Evolutionary conservation across 2,888 invertebrate species (phyloP).

Genomic region (Tiphia femorata): DNA sequence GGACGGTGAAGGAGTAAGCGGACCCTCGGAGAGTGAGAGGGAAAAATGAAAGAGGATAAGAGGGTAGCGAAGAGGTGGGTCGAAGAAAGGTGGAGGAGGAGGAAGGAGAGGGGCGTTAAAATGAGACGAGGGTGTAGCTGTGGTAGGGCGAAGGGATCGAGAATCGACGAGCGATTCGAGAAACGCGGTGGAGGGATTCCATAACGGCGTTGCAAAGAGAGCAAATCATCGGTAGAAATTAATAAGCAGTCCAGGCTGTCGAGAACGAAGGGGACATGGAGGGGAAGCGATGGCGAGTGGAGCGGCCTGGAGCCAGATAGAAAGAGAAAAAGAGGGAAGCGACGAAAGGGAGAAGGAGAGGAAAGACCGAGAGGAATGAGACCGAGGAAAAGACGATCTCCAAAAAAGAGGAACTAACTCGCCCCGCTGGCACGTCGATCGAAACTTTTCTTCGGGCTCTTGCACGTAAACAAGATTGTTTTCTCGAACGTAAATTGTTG

Average conservation of each 20-base stretch:
- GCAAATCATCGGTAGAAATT: conserved; percentile 44
- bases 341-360: conserved; percentile 3
- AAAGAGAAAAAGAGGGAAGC: conserved; percentile 12
- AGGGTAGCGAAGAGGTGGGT: neutral
- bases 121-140: conserved; percentile 14
- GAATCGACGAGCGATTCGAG: conserved; percentile 28
- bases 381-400: neutral
- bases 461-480: too few relatives aligned
- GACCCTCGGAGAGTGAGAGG: conserved; percentile 25
- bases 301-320: neutral
- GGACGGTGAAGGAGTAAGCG: conserved; percentile 20
- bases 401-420: too few relatives aligned
- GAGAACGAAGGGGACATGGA: neutral
- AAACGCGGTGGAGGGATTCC: conserved; percentile 41
- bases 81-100: conserved; percentile 13
- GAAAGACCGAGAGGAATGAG: neutral
- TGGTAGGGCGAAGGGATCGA: conserved; percentile 7
- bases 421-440: too few relatives aligned
- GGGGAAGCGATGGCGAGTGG: conserved; percentile 18
- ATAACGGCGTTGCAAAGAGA: conserved; percentile 40
- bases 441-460: too few relatives aligned
- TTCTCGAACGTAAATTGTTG: too few relatives aligned
- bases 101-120: conserved; percentile 2
- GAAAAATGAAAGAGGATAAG: conserved; percentile 18
- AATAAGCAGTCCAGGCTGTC: conserved; percentile 39